Evolutionary conservation across 1,140 invertebrate species (phyloP).

Genomic region (Pissodes strobi): DNA sequence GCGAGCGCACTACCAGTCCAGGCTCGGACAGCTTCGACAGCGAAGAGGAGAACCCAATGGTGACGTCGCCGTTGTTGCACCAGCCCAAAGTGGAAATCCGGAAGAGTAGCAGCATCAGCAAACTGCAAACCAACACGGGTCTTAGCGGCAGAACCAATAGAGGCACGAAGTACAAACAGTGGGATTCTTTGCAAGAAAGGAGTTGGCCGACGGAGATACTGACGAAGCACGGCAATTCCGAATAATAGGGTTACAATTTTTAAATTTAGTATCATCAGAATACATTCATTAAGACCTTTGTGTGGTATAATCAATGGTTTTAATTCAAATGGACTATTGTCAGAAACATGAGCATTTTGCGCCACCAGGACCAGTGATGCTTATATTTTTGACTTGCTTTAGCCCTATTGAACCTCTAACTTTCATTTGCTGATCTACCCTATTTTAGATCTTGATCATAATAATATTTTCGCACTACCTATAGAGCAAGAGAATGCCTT

Average conservation of each 20-base stretch:
- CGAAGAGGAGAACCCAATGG: slow-evolving; percentile 63
- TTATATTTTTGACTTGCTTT: no score
- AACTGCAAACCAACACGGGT: slow-evolving; percentile 48
- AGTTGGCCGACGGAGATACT: slow-evolving; percentile 47
- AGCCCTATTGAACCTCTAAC: no score
- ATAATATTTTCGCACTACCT: no score
- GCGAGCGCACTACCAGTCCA: slow-evolving; percentile 59
- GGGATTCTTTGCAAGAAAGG: slow-evolving; percentile 44
- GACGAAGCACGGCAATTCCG: slow-evolving; percentile 52
- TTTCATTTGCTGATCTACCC: no score
- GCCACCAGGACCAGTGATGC: no score
- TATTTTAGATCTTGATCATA: no score
- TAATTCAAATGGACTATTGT: no score
- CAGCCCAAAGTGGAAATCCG: slow-evolving; percentile 50
- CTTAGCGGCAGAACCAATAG: slow-evolving; percentile 32
- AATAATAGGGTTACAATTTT: slow-evolving; percentile 38
- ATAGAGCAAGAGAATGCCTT: no score
- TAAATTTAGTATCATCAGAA: background rate
- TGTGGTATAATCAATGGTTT: background rate
- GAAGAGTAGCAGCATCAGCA: slow-evolving; percentile 58
- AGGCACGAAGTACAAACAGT: slow-evolving; percentile 42
- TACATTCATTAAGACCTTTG: background rate
- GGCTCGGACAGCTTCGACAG: slow-evolving; percentile 61
- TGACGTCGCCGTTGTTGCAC: slow-evolving; percentile 62
- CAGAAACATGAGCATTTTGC: no score